Percentiles rank a stretch among this genome's conserved stretches.
Evolutionary conservation across 2,888 invertebrate species (phyloP).

Genomic region (Drosophila incognita): DNA sequence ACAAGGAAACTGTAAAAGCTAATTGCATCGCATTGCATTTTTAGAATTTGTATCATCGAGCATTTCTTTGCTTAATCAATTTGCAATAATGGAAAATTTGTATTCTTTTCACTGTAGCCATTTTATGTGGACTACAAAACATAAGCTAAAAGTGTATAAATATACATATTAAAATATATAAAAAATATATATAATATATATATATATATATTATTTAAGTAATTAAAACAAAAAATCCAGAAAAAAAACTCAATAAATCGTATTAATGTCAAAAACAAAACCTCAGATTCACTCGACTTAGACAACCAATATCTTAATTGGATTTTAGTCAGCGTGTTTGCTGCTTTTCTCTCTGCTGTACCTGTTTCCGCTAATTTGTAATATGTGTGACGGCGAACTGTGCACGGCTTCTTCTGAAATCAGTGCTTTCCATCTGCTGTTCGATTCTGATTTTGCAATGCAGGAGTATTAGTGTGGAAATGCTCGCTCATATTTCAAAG

Average conservation of each 20-base stretch:
- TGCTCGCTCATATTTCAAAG: background rate
- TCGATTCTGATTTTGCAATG: background rate
- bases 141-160: too few species aligned
- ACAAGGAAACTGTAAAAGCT: background rate
- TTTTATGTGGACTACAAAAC: too few species aligned
- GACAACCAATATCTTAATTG: background rate
- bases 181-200: too few species aligned
- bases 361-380: background rate
- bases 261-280: background rate
- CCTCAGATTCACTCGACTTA: background rate
- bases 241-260: background rate
- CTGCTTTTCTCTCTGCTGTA: background rate
- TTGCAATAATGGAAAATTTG: too few species aligned
- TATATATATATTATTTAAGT: background rate
- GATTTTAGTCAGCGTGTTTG: background rate
- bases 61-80: background rate
- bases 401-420: background rate
- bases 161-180: too few species aligned
- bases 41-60: background rate
- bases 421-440: background rate
- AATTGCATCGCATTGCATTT: background rate
- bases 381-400: background rate
- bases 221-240: background rate
- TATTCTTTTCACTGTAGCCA: too few species aligned
- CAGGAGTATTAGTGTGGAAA: background rate